Base-by-base conservation (phyloP, 2,797 vertebrate species). In the Lagodon rhomboides region DNA sequence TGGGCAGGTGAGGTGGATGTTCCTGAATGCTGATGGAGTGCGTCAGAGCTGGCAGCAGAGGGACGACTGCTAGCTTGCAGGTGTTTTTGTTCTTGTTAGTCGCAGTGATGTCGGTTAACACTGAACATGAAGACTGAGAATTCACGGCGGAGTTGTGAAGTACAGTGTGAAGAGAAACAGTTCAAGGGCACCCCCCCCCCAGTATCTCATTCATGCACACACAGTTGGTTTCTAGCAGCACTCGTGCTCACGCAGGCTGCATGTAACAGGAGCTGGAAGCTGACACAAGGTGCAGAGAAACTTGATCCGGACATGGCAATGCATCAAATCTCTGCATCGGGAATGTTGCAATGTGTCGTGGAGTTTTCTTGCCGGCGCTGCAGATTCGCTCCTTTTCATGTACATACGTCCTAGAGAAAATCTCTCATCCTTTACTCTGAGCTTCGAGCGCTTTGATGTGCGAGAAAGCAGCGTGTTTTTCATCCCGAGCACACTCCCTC, bases 1-100 rank as follows among this genome's bases (percentile, higher is more conserved):
- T 79, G 53, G 78, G 76, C 73, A 88, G 83, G 78, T 86, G 77
- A 87, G 50, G 60, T 59, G 74, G 59, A 68, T 69, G 68, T 51
- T 80, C 61, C 76, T 68, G 54, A 79, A 55, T 49, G 77, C 66
- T 53, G 61, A 82, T 13, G 51, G 20, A 84, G 49, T 60, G 74
- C 56, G 56, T 87, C 85, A 85, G 16, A 68, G 49, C 60, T 51
- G 50, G 50, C 58, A 69, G 61, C 58, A 2, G 13, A 73, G 22
- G 51, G 62, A 27, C 25, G 8, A 30, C 38, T 53, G 54, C 53
- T 27, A 4, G 3, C 58, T 59, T 44, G 20, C 38, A 18, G 20
- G 20, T 38, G 46, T 56, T 68, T 69, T 67, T 83, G 38, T 63
- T 75, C 15, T 34, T 23, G 20, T 18, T 18, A 10, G 16, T 15